phyloP scores from a whole-genome alignment of 2,888 invertebrate genomes.

The Leptopilina syphax region DNA sequence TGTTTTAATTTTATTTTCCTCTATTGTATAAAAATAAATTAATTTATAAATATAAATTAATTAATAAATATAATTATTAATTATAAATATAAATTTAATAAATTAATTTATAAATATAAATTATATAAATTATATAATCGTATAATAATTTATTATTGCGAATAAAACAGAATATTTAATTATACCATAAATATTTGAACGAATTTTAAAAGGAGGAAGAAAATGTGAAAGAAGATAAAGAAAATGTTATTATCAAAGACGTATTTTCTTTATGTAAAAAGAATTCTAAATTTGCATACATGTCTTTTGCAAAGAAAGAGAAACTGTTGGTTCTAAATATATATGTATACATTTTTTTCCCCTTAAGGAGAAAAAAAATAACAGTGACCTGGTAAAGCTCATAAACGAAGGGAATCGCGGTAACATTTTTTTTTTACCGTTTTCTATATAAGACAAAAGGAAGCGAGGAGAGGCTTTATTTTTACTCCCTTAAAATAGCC shows the following conservation, averaged over 20 bases:
- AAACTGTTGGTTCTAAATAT: slow-evolving; percentile 8
- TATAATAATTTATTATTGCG: too few species aligned
- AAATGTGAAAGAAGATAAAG: background rate
- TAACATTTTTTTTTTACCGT: slow-evolving; percentile 35
- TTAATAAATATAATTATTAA: too few species aligned
- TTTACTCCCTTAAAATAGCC: slow-evolving; percentile 26
- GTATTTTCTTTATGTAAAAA: background rate
- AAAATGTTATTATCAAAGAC: background rate
- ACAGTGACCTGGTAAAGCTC: slow-evolving; percentile 1
- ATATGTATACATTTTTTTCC: background rate
- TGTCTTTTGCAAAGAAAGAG: background rate
- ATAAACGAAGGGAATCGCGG: slow-evolving; percentile 46
- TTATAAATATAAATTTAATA: too few species aligned
- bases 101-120: too few species aligned
- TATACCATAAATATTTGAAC: too few species aligned
- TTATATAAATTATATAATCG: too few species aligned
- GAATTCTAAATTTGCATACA: background rate
- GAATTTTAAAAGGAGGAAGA: too few species aligned
- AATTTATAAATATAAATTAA: too few species aligned
- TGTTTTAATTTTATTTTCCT: too few species aligned
- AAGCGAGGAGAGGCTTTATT: background rate
- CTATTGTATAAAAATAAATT: too few species aligned
- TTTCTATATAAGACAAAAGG: background rate
- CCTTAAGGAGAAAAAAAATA: slow-evolving; percentile 7
- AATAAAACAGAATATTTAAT: too few species aligned